Percentiles rank a stretch among this genome's conserved stretches.
Conservation (phyloP, 2,888 invertebrate species). For the Apomyelois bistriatella region DNA sequence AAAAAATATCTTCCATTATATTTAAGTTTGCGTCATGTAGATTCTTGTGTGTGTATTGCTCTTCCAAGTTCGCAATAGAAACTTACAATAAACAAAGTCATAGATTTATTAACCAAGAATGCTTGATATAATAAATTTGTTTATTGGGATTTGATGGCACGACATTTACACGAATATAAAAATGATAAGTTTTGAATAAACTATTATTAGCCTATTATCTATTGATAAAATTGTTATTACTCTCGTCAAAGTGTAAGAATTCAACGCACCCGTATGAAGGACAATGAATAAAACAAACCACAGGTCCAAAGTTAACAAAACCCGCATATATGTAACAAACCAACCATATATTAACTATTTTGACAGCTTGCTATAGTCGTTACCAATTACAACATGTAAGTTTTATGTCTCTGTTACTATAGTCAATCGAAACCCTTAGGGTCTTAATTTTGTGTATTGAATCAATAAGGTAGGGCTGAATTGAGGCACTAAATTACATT, state of each 20-base stretch:
- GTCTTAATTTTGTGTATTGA: slow-evolving; percentile 10
- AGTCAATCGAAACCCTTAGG: slow-evolving; percentile 24
- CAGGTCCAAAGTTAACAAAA: slow-evolving; percentile 44
- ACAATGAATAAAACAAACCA: slow-evolving; percentile 49
- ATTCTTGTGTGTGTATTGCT: no score
- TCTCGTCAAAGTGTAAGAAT: background rate
- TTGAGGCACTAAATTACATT: background rate
- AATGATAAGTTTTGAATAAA: no score
- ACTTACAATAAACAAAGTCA: no score
- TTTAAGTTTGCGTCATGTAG: no score
- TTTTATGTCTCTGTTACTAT: slow-evolving; percentile 60
- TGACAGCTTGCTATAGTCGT: slow-evolving; percentile 64
- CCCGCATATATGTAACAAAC: slow-evolving; percentile 64
- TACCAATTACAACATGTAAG: slow-evolving; percentile 59
- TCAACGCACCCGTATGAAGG: background rate
- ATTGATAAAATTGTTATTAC: no score
- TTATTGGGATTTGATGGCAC: no score
- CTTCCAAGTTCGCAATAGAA: no score
- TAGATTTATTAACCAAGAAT: no score
- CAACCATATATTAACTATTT: slow-evolving; percentile 71
- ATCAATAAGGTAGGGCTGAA: background rate
- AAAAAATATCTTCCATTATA: background rate
- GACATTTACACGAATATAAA: no score
- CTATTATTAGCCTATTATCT: no score
- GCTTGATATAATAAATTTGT: no score